A percentile compares a stretch with the other conserved stretches of the same genome.
Evolutionary conservation across 2,797 vertebrate species (phyloP).

Genomic region (Sphaeramia orbicularis): DNA sequence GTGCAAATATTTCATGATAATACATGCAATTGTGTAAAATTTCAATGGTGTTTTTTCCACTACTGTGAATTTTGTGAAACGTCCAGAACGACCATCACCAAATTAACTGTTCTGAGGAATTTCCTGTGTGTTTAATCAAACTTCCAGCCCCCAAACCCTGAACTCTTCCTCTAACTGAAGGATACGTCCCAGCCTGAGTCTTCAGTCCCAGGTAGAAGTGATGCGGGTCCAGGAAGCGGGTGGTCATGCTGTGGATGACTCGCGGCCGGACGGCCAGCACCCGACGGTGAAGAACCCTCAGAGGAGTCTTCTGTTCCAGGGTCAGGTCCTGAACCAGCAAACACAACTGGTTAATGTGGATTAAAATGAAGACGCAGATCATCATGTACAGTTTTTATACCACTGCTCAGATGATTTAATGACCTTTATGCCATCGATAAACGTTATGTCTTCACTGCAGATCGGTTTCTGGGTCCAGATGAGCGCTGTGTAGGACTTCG

Average conservation of each 20-base stretch:
- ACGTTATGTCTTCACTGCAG: constrained; percentile 85
- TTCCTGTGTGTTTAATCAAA: too few relatives aligned
- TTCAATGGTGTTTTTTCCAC: too few relatives aligned
- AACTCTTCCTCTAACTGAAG: constrained; percentile 33
- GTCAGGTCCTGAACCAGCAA: constrained; percentile 87
- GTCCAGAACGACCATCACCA: too few relatives aligned
- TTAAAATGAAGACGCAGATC: too few relatives aligned
- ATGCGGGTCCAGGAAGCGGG: constrained; percentile 87
- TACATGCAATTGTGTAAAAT: too few relatives aligned
- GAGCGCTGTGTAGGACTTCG: constrained; percentile 95
- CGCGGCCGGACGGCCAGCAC: constrained; percentile 90
- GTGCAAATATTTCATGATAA: too few relatives aligned
- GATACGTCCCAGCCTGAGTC: constrained; percentile 99
- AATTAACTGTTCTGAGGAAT: too few relatives aligned
- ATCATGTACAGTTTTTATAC: not conserved
- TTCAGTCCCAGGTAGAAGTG: constrained; percentile 93
- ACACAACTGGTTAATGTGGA: not conserved
- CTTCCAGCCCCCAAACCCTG: too few relatives aligned
- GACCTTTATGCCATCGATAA: constrained; percentile 92
- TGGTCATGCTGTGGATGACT: constrained; percentile 91
- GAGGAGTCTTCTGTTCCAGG: constrained; percentile 95
- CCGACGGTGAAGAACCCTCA: constrained; percentile 94
- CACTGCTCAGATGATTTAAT: not conserved
- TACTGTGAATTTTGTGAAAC: too few relatives aligned
- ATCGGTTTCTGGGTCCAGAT: constrained; percentile 93